phyloP scores from a whole-genome alignment of 2,113 vertebrate species.

The Eulemur rufifrons region DNA sequence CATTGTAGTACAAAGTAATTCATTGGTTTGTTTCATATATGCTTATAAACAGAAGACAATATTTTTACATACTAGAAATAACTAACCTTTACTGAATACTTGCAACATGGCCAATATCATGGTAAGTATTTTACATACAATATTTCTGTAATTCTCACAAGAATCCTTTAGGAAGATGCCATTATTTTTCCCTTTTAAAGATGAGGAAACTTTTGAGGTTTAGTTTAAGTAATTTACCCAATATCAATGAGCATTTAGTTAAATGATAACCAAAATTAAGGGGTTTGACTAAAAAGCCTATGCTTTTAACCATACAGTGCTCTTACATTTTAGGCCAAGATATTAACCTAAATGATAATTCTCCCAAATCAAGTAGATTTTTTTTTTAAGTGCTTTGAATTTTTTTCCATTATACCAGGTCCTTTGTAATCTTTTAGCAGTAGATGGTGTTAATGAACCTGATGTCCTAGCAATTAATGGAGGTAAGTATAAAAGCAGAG shows the following conservation, averaged over 20 bases:
- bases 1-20: not conserved
- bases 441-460: constrained; percentile 95
- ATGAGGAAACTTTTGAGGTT: constrained; percentile 8
- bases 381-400: constrained; percentile 52
- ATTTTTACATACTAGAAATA: constrained; percentile 44
- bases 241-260: constrained; percentile 8
- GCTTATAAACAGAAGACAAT: constrained; percentile 5
- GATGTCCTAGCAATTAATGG: constrained; percentile 97
- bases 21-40: constrained; percentile 26
- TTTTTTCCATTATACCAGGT: constrained; percentile 86
- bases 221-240: constrained; percentile 9
- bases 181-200: constrained; percentile 31
- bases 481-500: constrained; percentile 85
- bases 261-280: constrained; percentile 25
- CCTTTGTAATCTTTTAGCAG: constrained; percentile 97
- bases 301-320: not conserved
- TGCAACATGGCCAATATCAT: not conserved
- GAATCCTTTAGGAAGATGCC: constrained; percentile 14
- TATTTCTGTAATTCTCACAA: constrained; percentile 17
- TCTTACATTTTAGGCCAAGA: constrained; percentile 4
- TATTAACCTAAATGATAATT: constrained; percentile 17
- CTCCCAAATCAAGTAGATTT: not conserved
- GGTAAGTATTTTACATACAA: not conserved
- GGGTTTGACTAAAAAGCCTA: not conserved
- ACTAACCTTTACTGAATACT: constrained; percentile 29